Evolutionary conservation across 2,888 invertebrate species (phyloP).

Genomic region (Hartigia nigra): DNA sequence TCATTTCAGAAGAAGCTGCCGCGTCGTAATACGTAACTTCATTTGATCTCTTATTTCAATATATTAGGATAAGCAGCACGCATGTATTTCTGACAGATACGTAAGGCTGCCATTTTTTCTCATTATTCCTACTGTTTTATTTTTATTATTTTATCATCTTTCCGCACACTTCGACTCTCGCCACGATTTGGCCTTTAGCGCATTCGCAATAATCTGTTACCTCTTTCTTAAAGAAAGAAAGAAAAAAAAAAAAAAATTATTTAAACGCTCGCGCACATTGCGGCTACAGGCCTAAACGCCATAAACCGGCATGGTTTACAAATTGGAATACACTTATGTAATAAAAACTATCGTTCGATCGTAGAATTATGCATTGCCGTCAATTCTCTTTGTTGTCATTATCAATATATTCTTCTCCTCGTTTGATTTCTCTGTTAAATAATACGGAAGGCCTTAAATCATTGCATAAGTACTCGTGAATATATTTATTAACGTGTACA

Average conservation of each 20-base stretch:
- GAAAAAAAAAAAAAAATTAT: background rate
- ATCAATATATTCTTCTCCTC: background rate
- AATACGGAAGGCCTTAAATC: background rate
- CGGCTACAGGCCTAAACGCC: background rate
- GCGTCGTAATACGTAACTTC: background rate
- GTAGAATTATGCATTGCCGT: background rate
- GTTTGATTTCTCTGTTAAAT: background rate
- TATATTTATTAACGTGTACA: background rate
- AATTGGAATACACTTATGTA: background rate
- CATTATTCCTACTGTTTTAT: background rate
- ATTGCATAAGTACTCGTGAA: background rate
- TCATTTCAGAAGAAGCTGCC: background rate
- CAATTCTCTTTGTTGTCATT: background rate
- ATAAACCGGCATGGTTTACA: background rate
- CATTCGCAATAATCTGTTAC: background rate
- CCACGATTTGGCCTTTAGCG: background rate
- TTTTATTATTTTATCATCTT: background rate
- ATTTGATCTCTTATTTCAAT: background rate
- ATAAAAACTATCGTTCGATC: background rate
- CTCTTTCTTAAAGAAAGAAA: background rate
- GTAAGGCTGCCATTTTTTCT: background rate
- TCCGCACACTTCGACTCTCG: background rate
- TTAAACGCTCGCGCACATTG: background rate
- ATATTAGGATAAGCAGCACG: background rate
- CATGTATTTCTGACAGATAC: background rate